Evolutionary conservation across 2,888 invertebrate species (phyloP).

Genomic region (Ormyrus nitidulus): DNA sequence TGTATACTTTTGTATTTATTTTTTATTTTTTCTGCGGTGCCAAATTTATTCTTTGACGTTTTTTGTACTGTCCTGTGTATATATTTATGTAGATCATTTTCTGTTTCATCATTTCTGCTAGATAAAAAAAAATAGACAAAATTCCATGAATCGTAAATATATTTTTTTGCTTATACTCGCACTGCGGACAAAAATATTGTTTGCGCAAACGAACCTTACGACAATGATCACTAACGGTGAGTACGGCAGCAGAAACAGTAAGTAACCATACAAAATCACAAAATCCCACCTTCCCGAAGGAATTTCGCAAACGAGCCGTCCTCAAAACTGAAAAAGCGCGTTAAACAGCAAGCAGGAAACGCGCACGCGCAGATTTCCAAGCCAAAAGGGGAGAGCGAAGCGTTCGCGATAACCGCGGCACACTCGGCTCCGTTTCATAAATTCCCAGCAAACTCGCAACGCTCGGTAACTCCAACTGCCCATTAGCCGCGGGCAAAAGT

Average conservation of each 20-base stretch:
- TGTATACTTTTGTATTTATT: background rate
- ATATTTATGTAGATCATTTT: background rate
- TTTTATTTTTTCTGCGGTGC: background rate
- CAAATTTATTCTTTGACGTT: background rate
- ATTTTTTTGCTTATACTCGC: no score
- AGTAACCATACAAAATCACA: constrained; percentile 16
- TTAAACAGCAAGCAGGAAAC: background rate
- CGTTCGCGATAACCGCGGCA: no score
- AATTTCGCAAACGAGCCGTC: background rate
- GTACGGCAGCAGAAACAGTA: constrained; percentile 41
- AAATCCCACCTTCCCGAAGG: background rate
- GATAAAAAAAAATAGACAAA: no score
- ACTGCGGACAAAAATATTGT: background rate
- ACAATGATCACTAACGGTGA: constrained; percentile 19
- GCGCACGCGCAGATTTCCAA: constrained; percentile 3
- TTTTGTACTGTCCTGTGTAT: background rate
- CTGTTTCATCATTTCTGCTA: background rate
- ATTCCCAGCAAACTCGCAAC: constrained; percentile 64
- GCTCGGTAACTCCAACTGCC: constrained; percentile 67
- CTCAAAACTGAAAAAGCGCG: background rate
- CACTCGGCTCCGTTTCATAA: constrained; percentile 61
- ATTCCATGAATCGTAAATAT: no score
- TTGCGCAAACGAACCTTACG: constrained; percentile 19
- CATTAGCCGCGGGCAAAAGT: constrained; percentile 68
- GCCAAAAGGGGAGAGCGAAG: background rate